Evolutionary conservation across 2,888 invertebrate species (phyloP).

Genomic region (Eustalomyia histrio): DNA sequence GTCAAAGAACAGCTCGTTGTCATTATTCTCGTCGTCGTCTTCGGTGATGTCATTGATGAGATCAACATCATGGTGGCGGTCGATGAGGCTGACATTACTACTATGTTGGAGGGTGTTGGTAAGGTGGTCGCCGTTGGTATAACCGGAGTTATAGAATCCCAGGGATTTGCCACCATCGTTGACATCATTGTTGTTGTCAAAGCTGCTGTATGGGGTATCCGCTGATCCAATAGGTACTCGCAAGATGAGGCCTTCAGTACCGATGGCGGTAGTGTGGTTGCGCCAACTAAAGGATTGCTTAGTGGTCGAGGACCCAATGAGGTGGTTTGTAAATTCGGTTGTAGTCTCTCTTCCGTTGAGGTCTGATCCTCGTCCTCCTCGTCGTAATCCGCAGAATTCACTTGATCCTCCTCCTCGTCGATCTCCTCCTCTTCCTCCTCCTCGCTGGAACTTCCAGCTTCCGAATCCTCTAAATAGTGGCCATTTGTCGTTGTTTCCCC

Average conservation of each 20-base stretch:
- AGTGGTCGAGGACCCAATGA: conserved; percentile 71
- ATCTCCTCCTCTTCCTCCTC: conserved; percentile 70
- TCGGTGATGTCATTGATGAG: conserved; percentile 69
- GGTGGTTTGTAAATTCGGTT: conserved; percentile 69
- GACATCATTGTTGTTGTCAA: background rate
- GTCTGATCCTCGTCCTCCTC: conserved; percentile 67
- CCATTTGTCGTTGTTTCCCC: conserved; percentile 80
- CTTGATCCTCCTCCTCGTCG: conserved; percentile 58
- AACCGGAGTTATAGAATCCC: conserved; percentile 3
- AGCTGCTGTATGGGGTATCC: conserved; percentile 53
- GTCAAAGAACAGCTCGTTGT: conserved; percentile 77
- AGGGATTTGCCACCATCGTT: conserved; percentile 16
- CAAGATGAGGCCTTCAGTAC: conserved; percentile 73
- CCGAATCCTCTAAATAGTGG: conserved; percentile 79
- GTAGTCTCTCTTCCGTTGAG: conserved; percentile 69
- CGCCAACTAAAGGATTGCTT: conserved; percentile 65
- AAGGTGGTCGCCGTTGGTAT: background rate
- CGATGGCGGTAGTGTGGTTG: conserved; percentile 62
- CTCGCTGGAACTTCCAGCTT: conserved; percentile 79
- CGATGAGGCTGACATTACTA: conserved; percentile 79
- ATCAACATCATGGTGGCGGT: conserved; percentile 75
- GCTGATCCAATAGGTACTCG: conserved; percentile 78
- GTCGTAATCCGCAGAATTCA: conserved; percentile 62
- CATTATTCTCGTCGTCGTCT: conserved; percentile 79
- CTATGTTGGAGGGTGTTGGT: conserved; percentile 58